These are phyloP conservation scores for Cyphomyrus plagiostoma DNA, from an alignment of 2,113 vertebrate species.

Conservation along the genomic window DNA sequence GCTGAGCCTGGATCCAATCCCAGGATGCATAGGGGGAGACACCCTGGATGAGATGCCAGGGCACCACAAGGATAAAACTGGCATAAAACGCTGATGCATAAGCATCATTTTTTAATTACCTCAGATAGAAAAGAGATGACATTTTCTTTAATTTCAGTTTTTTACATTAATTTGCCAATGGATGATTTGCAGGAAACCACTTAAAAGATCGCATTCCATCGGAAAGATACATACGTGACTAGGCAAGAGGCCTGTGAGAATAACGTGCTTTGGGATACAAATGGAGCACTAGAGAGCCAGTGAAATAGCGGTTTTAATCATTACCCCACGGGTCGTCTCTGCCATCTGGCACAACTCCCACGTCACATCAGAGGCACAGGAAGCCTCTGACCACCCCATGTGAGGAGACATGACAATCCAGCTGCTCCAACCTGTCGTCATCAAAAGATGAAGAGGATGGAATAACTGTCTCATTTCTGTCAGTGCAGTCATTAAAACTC, in stretches of 20 bases:
- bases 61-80: neutral
- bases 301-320: neutral
- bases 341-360: neutral
- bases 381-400: neutral
- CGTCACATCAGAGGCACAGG: neutral
- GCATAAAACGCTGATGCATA: neutral
- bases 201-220: neutral
- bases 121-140: neutral
- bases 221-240: neutral
- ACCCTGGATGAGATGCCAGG: neutral
- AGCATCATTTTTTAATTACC: neutral
- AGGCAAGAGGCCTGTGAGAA: neutral
- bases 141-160: neutral
- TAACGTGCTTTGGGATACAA: neutral
- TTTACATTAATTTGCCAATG: neutral
- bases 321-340: neutral
- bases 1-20: neutral
- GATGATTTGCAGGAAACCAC: neutral
- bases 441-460: neutral
- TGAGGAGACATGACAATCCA: neutral
- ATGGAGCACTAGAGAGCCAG: neutral
- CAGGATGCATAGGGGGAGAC: neutral
- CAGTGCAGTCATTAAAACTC: neutral
- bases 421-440: neutral
- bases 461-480: neutral